phyloP scores from a whole-genome alignment of 2,797 vertebrate species.

The Phrynocephalus forsythii region DNA sequence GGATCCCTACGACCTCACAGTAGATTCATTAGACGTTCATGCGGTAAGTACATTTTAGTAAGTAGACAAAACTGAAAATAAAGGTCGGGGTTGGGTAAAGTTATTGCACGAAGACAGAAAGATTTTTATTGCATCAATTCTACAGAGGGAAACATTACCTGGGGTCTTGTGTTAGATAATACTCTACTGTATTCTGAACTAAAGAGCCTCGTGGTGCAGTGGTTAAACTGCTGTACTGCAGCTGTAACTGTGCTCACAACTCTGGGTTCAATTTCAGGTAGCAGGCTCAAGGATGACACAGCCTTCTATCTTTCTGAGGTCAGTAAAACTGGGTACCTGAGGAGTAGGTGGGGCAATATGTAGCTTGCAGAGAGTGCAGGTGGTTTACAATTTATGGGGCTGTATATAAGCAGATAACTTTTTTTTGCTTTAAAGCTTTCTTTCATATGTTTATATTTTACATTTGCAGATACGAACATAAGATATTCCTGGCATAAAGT shows the following conservation, averaged over 20 bases:
- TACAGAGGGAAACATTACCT: background rate
- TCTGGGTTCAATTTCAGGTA: too few relatives aligned
- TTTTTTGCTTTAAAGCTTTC: background rate
- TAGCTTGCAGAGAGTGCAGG: too few relatives aligned
- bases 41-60: conserved; percentile 83
- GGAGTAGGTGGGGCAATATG: too few relatives aligned
- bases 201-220: too few relatives aligned
- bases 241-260: too few relatives aligned
- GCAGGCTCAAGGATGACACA: too few relatives aligned
- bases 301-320: too few relatives aligned
- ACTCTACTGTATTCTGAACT: background rate
- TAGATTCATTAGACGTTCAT: conserved; percentile 96
- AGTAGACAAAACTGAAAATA: conserved; percentile 10
- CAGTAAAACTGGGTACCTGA: too few relatives aligned
- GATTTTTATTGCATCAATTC: background rate
- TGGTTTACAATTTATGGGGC: too few relatives aligned
- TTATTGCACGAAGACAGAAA: background rate
- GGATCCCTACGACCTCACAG: conserved; percentile 96
- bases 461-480: background rate
- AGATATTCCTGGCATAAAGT: too few relatives aligned
- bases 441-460: background rate
- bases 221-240: too few relatives aligned
- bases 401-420: too few relatives aligned
- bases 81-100: conserved; percentile 12
- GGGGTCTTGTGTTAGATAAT: background rate